Evolutionary conservation across 1,140 invertebrate genomes (phyloP), one percentile per base, ranked within the genome.

Genomic region (Solenopsis invicta): DNA sequence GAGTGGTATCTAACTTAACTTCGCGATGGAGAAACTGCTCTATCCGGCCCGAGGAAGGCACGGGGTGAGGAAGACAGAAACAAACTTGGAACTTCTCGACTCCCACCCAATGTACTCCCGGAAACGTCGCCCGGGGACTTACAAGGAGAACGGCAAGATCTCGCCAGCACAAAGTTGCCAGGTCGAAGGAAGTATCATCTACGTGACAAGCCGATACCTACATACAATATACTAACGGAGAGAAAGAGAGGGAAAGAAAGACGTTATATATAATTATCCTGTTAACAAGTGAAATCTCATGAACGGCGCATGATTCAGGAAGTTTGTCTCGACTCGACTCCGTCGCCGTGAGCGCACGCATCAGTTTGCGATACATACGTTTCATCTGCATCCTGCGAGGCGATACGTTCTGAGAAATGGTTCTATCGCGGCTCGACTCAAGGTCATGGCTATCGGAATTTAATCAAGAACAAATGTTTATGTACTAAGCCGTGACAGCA

Each of bases 81-180:
- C 56, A 76, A 90, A 86, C 87, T 86, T 78, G 76, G 72, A 91
- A 92, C 81, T 90, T 85, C 78, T 10, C 50, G 81, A 37, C 72
- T 82, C 88, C 54, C 76, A 52, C 9, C 48, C 54, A 10, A 37
- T 67, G 24, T 81, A 86, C 81, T 88, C 59, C 64, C 74, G 75
- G 77, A 76, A 91, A 90, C 82, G 86, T 90, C 89, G 87, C 89
- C 89, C 66, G 77, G 74, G 77, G 89, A 90, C 82, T 59, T 80
- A 24, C 81, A 67, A 66, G 64, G 77, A 67, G 87, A 76, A 80
- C 18, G 56, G n/a, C 69, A 77, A 91, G 87, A 90, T 52, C 71
- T 75, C 54, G 56, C 34, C 59, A 85, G 64, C 75, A 48, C 54
- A 12, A 86, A 90, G 82, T 90, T 90, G 81, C 56, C 86, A 76